These are phyloP conservation scores for Percopsis omiscomaycus DNA, from an alignment of 2,797 vertebrate genomes.

Conservation along the genomic window DNA sequence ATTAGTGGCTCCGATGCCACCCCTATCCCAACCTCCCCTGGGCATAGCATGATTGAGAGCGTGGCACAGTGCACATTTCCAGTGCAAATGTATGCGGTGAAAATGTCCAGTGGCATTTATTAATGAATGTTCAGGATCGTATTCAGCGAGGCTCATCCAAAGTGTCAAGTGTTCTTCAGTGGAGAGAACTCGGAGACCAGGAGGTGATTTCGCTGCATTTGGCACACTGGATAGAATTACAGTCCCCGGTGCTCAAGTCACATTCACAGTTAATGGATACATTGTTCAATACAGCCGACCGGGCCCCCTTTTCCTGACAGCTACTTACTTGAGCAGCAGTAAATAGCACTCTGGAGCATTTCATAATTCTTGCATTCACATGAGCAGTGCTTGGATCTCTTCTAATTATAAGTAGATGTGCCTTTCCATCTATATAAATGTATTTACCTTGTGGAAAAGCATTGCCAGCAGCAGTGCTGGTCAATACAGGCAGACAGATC, in stretches of 20 bases:
- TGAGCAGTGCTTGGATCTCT: slow-evolving; percentile 33
- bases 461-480: slow-evolving; percentile 57
- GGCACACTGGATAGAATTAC: slow-evolving; percentile 2
- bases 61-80: slow-evolving; percentile 10
- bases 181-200: slow-evolving; percentile 13
- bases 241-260: background rate
- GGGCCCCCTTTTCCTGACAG: background rate
- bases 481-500: slow-evolving; percentile 73
- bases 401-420: slow-evolving; percentile 59
- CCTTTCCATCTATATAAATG: slow-evolving; percentile 64
- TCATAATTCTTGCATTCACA: slow-evolving; percentile 41
- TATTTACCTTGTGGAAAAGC: slow-evolving; percentile 56
- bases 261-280: slow-evolving; percentile 13
- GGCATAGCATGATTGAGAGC: slow-evolving; percentile 28
- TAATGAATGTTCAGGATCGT: slow-evolving; percentile 31
- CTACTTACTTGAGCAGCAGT: slow-evolving; percentile 11
- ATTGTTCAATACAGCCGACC: background rate
- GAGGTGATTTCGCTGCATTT: slow-evolving; percentile 9
- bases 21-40: background rate
- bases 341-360: slow-evolving; percentile 18
- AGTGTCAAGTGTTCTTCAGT: slow-evolving; percentile 26
- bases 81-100: slow-evolving; percentile 15
- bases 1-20: slow-evolving; percentile 23
- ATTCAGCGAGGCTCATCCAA: slow-evolving; percentile 40
- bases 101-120: slow-evolving; percentile 28